Base-by-base conservation (phyloP, 2,797 vertebrate species). In the Cichlasoma orientale region DNA sequence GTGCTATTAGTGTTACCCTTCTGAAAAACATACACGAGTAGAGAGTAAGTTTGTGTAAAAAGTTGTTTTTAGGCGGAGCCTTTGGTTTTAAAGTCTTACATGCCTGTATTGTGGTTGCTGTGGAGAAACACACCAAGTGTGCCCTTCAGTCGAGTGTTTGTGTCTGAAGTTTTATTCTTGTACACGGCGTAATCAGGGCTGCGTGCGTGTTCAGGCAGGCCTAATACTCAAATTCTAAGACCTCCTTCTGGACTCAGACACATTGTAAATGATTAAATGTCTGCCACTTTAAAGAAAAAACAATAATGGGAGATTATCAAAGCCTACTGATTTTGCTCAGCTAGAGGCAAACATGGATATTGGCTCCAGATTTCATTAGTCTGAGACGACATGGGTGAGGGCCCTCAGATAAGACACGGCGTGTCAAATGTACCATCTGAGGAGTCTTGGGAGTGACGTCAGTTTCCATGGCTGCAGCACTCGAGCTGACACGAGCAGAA, bases 31-130 rank as follows among this genome's bases (percentile, higher is more conserved):
- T 79, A 68, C 82, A 86, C 68, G 27, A 80, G 69, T 13, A 27
- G 47, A 71, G 78, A 76, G 57, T 82, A 47, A 88, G 70, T 73
- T 86, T 82, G 88, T 90, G 88, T 84, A 59, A 29, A 70, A 88
- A 31, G 31, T 57, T 1, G 3, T 5, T 59, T 57, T 56, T 29
- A 66, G 66, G 9, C 27, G 12, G 33, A 57, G 72, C 55, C 72
- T 68, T 82, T 70, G 75, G 77, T 76, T 82, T 88, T 80, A 77
- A 78, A 86, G 78, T 71, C 80, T 88, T 36, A 79, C 71, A 83
- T 90, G 84, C 77, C 77, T 84, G 80, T 89, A 87, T 90, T 92
- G 86, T 87, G 84, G 91, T 94, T 94, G 90, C 92, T 92, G 88
- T 89, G 93, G 83, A 89, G 80, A 79, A 36, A 78, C 61, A 78